Evolutionary conservation across 2,113 vertebrate species (phyloP), one percentile per base, ranked within the genome.

Genomic region (Emydocephalus ijimae): DNA sequence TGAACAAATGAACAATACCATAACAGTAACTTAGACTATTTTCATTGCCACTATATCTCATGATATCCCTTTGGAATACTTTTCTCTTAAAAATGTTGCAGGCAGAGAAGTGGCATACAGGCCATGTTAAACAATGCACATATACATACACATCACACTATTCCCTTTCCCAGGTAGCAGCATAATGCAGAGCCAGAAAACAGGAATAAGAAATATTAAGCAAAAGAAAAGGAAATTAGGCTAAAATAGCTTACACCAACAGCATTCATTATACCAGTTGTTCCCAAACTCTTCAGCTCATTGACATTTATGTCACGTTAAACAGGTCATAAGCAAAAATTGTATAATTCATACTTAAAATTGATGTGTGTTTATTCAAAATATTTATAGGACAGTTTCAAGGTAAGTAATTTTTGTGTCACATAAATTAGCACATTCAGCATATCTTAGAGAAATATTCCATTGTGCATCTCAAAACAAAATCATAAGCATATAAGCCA

Each of bases 1-100:
- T 5, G 4, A n/a, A 55, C 0, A 15, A 5, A 34, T 0, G 10
- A 56, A 10, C 9, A 89, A 43, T 5, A 23, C 23, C 10, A 5
- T 89, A 43, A 56, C 34, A 56, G 20, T 39, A 89, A 56, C 4
- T 39, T 88, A 56, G 18, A 88, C 48, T 88, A 52, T n/a, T 88
- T 88, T 88, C 8, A 88, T 21, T 34, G 21, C 21, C n/a, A 57
- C 43, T 43, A 57, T 89, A 21, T 57, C 48, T 89, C 21, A 89
- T 57, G n/a, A 23, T 39, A 12, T 57, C 34, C 34, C 34, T 89
- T 57, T 34, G 55, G 18, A 57, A 57, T 89, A 39, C 24, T 88
- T 52, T 52, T 18, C 15, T 88, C 15, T 29, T 88, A 2, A 88
- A 81, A 81, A 81, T 57, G 34, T 89, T 57, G 34, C 54, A 89